A percentile compares a stretch with the other conserved stretches of the same genome.
Conservation (phyloP, 2,797 vertebrate species). For the Gymnothorax reevesii region DNA sequence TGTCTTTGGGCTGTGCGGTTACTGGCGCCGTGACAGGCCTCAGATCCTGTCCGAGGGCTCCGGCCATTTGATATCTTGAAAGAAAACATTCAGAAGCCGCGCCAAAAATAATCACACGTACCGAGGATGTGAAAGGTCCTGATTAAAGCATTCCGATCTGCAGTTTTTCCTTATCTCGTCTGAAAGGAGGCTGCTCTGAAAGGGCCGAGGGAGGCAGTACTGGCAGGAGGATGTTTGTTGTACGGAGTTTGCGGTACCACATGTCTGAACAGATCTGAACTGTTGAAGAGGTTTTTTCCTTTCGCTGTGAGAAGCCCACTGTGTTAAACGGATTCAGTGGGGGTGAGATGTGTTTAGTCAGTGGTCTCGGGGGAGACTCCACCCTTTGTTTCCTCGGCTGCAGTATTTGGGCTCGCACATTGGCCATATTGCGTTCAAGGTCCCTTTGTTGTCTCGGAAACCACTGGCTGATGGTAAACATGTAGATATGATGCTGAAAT, state of each 20-base stretch:
- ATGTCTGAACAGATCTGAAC: slow-evolving; percentile 51
- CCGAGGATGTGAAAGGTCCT: slow-evolving; percentile 64
- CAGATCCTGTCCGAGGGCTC: slow-evolving; percentile 55
- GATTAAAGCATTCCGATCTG: slow-evolving; percentile 73
- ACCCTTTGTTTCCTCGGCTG: neutral
- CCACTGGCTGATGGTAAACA: neutral
- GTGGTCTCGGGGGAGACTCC: neutral
- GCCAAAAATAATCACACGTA: slow-evolving; percentile 66
- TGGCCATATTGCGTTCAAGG: neutral
- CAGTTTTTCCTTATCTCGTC: slow-evolving; percentile 64
- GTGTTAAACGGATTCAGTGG: neutral
- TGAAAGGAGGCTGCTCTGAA: slow-evolving; percentile 59
- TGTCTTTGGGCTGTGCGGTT: slow-evolving; percentile 42
- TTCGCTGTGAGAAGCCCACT: neutral
- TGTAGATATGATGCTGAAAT: neutral
- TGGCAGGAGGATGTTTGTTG: slow-evolving; percentile 19
- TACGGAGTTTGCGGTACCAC: slow-evolving; percentile 51
- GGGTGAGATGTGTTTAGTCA: neutral
- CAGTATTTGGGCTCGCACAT: neutral
- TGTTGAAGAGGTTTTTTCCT: slow-evolving; percentile 18
- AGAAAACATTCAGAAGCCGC: slow-evolving; percentile 58
- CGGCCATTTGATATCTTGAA: slow-evolving; percentile 65
- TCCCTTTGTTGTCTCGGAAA: neutral
- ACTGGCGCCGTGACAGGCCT: slow-evolving; percentile 42
- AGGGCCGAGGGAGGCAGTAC: slow-evolving; percentile 29